Conservation (phyloP, 2,797 vertebrate genomes). For the Gymnothorax reevesii region DNA sequence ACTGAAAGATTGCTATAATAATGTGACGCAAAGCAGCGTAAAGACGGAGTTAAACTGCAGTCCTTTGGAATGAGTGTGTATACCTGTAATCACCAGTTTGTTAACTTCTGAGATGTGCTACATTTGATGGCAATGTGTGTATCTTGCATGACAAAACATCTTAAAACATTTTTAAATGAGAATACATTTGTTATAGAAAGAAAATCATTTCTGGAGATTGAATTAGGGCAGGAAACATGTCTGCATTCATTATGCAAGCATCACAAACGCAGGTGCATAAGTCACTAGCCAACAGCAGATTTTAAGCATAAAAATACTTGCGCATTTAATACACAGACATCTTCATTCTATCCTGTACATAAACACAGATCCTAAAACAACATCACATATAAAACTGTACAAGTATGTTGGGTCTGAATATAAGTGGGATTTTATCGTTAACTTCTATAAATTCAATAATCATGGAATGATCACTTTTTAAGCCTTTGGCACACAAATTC, state of each 20-base stretch:
- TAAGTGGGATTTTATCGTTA: constrained; percentile 15
- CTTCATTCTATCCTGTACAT: constrained; percentile 8
- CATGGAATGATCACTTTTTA: constrained; percentile 26
- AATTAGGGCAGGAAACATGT: neutral
- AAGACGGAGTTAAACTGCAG: constrained; percentile 37
- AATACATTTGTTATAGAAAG: neutral
- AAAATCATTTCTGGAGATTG: neutral
- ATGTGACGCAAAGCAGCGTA: constrained; percentile 45
- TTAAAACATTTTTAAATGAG: constrained; percentile 7
- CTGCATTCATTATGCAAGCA: constrained; percentile 21
- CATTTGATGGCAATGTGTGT: constrained; percentile 29
- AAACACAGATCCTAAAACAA: constrained; percentile 15
- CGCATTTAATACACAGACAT: constrained; percentile 17
- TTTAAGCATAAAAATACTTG: constrained; percentile 29
- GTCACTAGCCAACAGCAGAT: neutral
- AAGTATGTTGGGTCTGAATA: constrained; percentile 9
- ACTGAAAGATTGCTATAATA: constrained; percentile 39
- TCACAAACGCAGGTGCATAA: constrained; percentile 20
- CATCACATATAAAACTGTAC: constrained; percentile 23
- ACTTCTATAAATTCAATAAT: constrained; percentile 1
- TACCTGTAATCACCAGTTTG: constrained; percentile 36
- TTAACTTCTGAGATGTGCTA: constrained; percentile 43
- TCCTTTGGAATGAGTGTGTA: constrained; percentile 54
- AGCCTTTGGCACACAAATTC: constrained; percentile 36
- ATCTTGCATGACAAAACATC: neutral